Evolutionary conservation across 2,888 invertebrate species (phyloP).

Genomic region (Leucophenga maculata): DNA sequence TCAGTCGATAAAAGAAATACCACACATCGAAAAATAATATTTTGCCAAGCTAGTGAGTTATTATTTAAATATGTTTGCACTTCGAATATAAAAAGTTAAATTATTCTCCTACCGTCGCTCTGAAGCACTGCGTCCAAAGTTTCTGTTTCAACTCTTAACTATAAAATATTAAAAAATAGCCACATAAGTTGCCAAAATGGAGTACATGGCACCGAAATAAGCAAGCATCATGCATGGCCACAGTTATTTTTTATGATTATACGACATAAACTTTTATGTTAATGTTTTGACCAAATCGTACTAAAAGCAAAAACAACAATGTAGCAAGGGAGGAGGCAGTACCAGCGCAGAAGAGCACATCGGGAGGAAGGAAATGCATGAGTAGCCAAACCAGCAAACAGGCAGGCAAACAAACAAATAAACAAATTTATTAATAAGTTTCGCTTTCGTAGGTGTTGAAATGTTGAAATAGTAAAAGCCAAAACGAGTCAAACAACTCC

Average conservation of each 20-base stretch:
- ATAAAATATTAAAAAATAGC: slow-evolving; percentile 37
- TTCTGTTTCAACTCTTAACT: too few species aligned
- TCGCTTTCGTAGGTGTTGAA: slow-evolving; percentile 58
- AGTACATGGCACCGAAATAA: neutral
- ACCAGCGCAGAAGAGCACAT: slow-evolving; percentile 20
- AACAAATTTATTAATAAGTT: slow-evolving; percentile 42
- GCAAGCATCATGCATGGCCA: slow-evolving; percentile 17
- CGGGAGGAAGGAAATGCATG: neutral
- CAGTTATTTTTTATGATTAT: slow-evolving; percentile 56
- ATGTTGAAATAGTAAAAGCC: slow-evolving; percentile 60
- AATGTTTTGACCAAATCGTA: slow-evolving; percentile 40
- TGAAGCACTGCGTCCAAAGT: too few species aligned
- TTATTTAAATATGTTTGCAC: too few species aligned
- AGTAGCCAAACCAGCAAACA: slow-evolving; percentile 1
- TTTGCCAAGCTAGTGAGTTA: too few species aligned
- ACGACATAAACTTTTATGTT: slow-evolving; percentile 56
- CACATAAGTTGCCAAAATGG: slow-evolving; percentile 33
- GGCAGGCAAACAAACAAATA: slow-evolving; percentile 24
- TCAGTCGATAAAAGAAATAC: too few species aligned
- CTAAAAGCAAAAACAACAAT: neutral
- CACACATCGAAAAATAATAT: too few species aligned
- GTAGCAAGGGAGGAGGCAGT: slow-evolving; percentile 28
- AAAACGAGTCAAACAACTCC: slow-evolving; percentile 14
- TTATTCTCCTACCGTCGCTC: too few species aligned
- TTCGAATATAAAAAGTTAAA: too few species aligned